Percentiles rank a stretch among this genome's conserved stretches.
Evolutionary conservation across 2,797 vertebrate species (phyloP).

Genomic region (Leptatherina wallacei): DNA sequence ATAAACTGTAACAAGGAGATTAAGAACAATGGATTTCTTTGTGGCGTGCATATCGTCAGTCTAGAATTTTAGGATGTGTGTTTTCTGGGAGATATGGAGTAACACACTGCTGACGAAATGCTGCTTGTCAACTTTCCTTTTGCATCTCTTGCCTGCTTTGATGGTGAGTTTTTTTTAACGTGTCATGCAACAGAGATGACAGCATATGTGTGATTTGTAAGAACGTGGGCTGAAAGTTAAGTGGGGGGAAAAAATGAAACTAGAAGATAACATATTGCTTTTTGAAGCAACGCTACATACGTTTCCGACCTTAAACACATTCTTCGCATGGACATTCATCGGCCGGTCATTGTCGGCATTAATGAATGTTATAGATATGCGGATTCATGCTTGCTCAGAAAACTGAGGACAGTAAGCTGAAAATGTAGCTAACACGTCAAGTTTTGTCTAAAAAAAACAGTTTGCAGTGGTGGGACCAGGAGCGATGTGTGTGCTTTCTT

Average conservation of each 20-base stretch:
- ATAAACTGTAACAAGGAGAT: conserved; percentile 61
- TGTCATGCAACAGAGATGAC: conserved; percentile 20
- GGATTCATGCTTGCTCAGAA: too few relatives aligned
- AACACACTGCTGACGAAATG: conserved; percentile 40
- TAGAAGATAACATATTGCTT: background rate
- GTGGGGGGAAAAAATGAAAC: background rate
- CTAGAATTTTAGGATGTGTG: conserved; percentile 33
- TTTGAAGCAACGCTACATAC: too few relatives aligned
- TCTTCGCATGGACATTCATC: background rate
- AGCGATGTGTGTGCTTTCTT: too few relatives aligned
- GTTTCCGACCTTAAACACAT: background rate
- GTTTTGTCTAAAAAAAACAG: too few relatives aligned
- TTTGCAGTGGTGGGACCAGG: too few relatives aligned
- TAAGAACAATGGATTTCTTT: conserved; percentile 63
- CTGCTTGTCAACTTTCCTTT: conserved; percentile 38
- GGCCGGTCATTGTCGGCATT: too few relatives aligned
- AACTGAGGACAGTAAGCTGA: too few relatives aligned
- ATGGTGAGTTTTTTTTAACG: conserved; percentile 17
- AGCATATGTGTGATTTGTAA: background rate
- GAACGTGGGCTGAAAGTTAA: conserved; percentile 6
- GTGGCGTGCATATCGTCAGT: conserved; percentile 31
- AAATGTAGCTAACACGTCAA: too few relatives aligned
- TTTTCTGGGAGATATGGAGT: conserved; percentile 35
- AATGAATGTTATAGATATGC: too few relatives aligned
- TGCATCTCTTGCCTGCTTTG: conserved; percentile 35